These are phyloP conservation scores for Caenorhabditis briggsae DNA, from an alignment of 1,140 invertebrate species.

Conservation along the genomic window DNA sequence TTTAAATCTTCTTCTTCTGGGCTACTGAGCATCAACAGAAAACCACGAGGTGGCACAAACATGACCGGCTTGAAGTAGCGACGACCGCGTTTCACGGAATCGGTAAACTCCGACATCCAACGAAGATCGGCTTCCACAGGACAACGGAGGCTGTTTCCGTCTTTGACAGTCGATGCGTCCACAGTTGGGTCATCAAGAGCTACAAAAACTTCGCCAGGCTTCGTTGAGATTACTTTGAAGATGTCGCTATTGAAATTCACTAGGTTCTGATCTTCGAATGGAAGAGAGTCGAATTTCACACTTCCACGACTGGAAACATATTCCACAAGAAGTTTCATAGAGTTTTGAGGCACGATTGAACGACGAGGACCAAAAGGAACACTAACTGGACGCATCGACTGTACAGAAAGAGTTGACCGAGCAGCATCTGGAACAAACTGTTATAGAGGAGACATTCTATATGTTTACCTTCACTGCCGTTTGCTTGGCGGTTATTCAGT, in stretches of 20 bases:
- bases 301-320: not conserved
- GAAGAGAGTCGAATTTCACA: not conserved
- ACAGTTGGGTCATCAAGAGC: not conserved
- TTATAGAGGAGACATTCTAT: not conserved
- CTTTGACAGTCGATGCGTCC: not conserved
- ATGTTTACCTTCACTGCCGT: no score
- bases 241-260: conserved; percentile 2
- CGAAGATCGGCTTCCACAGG: conserved; percentile 24
- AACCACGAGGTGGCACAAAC: conserved; percentile 20
- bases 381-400: not conserved
- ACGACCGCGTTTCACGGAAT: not conserved
- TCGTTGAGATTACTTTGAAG: not conserved
- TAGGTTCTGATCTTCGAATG: not conserved
- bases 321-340: not conserved
- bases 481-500: no score
- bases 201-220: conserved; percentile 23
- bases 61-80: not conserved
- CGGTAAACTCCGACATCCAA: conserved; percentile 3
- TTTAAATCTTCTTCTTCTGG: not conserved
- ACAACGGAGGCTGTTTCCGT: not conserved
- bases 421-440: not conserved
- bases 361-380: not conserved
- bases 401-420: not conserved
- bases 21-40: not conserved
- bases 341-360: not conserved